Evolutionary conservation across 1,140 invertebrate species (phyloP), one percentile per base, ranked within the genome.

Genomic region (Octopus bimaculoides): DNA sequence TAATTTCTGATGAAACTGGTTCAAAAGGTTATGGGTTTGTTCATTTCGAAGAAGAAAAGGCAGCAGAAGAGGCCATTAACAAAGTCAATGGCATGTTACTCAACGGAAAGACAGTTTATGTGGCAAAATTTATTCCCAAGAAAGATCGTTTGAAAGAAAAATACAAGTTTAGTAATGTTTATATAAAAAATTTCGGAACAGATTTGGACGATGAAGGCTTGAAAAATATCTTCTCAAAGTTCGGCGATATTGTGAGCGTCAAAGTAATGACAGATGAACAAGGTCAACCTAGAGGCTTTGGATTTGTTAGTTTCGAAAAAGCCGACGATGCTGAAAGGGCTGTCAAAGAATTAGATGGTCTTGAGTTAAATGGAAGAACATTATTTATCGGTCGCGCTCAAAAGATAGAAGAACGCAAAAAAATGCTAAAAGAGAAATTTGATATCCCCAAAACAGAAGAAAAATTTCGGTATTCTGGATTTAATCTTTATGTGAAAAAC

Each of bases 21-120:
- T 93, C 97, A 52, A 98, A 98, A 91, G 98, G 98, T 76, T 99
- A 99, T 91, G 98, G 98, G 75, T 99, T 99, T 92, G 98, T 99
- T 0, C 98, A 99, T 91, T 99, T 99, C 92, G 98, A 99, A 92
- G 99, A 98, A 71, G 98, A 99, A 91, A 98, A 99, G 92, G 96
- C 97, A 55, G 98, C 98, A 52, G 96, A 96, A 87, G 97, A 96
- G 89, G 97, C 97, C 78, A 99, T 99, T 89, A 96, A 98, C 84
- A 98, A 97, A 91, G 92, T 93, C 74, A 99, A 99, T 91, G 97
- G 97, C 82, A 98, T 98, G 96, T 93, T 98, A 89, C 90, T 97
- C 75, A 96, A 96, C 89, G 94, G 94, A 41, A 96, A 97, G 89
- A 95, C 96, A 92, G 94, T 99, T 75, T 93, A 97, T 91, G 98